Base-by-base conservation (phyloP, 1,140 invertebrate genomes). In the Heliconius hewitsoni region DNA sequence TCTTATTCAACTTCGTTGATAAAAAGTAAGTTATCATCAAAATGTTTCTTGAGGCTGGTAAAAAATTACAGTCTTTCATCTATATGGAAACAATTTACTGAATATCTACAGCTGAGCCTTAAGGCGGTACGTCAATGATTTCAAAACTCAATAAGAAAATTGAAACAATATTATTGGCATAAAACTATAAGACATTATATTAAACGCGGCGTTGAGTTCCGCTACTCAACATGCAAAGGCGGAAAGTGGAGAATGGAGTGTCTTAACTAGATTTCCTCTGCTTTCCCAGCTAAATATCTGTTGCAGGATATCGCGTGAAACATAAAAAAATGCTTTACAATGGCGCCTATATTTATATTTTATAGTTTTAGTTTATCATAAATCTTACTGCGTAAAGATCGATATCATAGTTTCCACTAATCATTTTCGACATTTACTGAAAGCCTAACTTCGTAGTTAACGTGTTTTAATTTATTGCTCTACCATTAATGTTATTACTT, bases 391-490 rank as follows among this genome's bases (percentile, higher is more conserved):
- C 13, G 60, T 66, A 16, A 30, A 66, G 23, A 66, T 30, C 27
- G 27, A 30, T 66, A 27, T 27, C 60, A 66, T 66, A 8, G 27
- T 66, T 13, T 2, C 9, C 50, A 57, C 30, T 55, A 57, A 30
- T 57, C 55, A 34, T 50, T 71, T 80, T 82, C 73, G 79, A 72
- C 74, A 74, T 84, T 82, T 79, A 74, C 66, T 77, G 74, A 82
- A 85, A 80, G 46, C 60, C 60, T 66, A 66, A 66, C 60, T 66
- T 66, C 23, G 60, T 66, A 66, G 60, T 66, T 66, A 66, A 79
- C 81, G 81, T 85, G 81, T 73, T 77, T 46, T 18, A 77, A 71
- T 76, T 80, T 60, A 79, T 74, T 57, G 70, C 77, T 79, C 74
- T 34, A 74, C 60, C 23, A 30, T 11, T 66, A 66, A 66, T 27